A percentile compares a stretch with the other conserved stretches of the same genome.
phyloP scores from a whole-genome alignment of 2,797 vertebrate genomes.

The Acanthurus lineatus region DNA sequence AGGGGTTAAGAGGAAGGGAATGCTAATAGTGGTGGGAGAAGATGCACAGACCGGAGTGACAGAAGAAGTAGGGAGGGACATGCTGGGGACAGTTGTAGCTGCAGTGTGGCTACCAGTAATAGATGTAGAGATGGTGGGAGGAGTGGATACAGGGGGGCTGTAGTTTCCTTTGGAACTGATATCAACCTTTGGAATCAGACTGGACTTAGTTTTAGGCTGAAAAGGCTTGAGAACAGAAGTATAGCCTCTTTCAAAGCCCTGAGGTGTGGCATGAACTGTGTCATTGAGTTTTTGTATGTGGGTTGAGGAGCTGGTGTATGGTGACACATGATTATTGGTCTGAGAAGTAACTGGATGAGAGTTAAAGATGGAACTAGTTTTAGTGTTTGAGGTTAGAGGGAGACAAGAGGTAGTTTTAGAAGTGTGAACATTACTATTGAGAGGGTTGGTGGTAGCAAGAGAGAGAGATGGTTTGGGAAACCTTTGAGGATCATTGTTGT shows the following conservation, averaged over 20 bases:
- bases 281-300: constrained; percentile 45
- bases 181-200: constrained; percentile 26
- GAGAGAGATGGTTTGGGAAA: constrained; percentile 37
- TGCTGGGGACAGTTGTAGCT: constrained; percentile 2
- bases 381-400: constrained; percentile 25
- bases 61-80: constrained; percentile 21
- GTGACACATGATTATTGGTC: constrained; percentile 11
- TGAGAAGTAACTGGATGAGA: constrained; percentile 31
- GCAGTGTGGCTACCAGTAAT: constrained; percentile 9
- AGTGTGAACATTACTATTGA: constrained; percentile 20
- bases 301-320: constrained; percentile 10
- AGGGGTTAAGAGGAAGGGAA: constrained; percentile 64
- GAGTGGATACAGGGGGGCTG: background rate
- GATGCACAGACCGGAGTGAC: constrained; percentile 18
- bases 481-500: constrained; percentile 48
- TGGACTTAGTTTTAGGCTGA: constrained; percentile 48
- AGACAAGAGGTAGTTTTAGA: constrained; percentile 27
- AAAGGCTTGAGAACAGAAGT: constrained; percentile 47
- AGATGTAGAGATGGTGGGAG: constrained; percentile 12
- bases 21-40: constrained; percentile 24
- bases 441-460: constrained; percentile 24
- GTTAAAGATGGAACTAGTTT: constrained; percentile 25
- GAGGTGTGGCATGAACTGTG: constrained; percentile 33
- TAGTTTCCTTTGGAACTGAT: constrained; percentile 41
- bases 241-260: constrained; percentile 74